Base-by-base conservation (phyloP, 2,113 vertebrate genomes). In the Steatornis caripensis region DNA sequence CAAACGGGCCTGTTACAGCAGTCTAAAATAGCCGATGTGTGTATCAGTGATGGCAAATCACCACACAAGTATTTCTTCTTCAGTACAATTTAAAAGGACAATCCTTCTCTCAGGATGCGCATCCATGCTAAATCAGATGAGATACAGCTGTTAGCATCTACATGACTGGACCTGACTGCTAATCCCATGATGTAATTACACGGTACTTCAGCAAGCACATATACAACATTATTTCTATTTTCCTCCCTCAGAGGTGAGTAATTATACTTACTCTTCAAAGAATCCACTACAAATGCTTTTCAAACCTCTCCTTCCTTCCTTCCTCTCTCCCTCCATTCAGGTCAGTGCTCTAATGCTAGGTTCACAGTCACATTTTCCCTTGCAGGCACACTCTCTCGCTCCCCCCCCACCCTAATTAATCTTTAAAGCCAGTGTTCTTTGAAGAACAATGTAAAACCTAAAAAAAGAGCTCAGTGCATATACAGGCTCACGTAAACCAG, bases 331-430 rank as follows among this genome's bases (percentile, higher is more conserved):
- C 69, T 95, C 39, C 81, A 94, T 96, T 96, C 93, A 96, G 94
- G 91, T 95, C 96, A 97, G 78, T 87, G 95, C 95, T 91, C 84
- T 96, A 87, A 96, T n/a, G 81, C 74, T 91, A 68, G 91, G 94
- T 90, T 89, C 86, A 92, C 36, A 86, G 91, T 27, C 91, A 90
- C 46, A 61, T 94, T 94, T 94, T 93, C 91, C 92, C 93, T 94
- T 34, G 87, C 84, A 96, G 96, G 84, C 95, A 95, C 69, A 91
- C 7, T 26, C 55, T 89, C 84, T 72, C 74, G 61, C 61, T 78
- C 53, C 53, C 51, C 37, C 27, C 41, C 22, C 4, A 30, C 65
- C 61, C 89, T 96, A 95, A 96, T 96, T 97, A 95, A 96, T 96
- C 74, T 94, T 97, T 96, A 96, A 96, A 96, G 84, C 48, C 69